Percentiles rank a stretch among this genome's conserved stretches.
phyloP scores from a whole-genome alignment of 2,888 invertebrate genomes.

The Diogma glabrata region DNA sequence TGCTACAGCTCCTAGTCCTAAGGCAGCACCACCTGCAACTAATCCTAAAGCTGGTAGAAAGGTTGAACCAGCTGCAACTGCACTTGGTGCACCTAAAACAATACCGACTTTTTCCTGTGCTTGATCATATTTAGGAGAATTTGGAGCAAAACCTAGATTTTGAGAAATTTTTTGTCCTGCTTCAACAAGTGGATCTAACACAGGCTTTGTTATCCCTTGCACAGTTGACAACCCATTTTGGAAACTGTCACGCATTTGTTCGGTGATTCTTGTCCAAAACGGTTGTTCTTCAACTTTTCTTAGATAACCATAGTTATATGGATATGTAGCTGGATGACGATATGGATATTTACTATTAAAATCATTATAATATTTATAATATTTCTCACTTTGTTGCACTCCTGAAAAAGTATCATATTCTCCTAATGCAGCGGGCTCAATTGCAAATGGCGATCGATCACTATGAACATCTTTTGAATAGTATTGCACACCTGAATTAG shows the following conservation, averaged over 20 bases:
- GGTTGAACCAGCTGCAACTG: constrained; percentile 45
- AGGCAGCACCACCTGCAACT: constrained; percentile 71
- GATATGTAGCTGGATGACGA: constrained; percentile 41
- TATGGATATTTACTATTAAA: constrained; percentile 40
- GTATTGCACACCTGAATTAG: constrained; percentile 21
- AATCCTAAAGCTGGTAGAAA: constrained; percentile 64
- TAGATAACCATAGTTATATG: constrained; percentile 49
- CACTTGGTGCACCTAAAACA: constrained; percentile 40
- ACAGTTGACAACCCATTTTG: constrained; percentile 58
- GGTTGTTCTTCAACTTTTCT: constrained; percentile 48
- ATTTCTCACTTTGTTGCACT: constrained; percentile 24
- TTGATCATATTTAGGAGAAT: constrained; percentile 32
- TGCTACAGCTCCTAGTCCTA: constrained; percentile 70
- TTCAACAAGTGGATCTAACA: constrained; percentile 62
- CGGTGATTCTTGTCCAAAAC: constrained; percentile 60
- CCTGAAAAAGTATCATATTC: constrained; percentile 4
- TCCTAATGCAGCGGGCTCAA: neutral
- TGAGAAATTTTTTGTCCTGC: constrained; percentile 69
- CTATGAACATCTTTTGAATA: constrained; percentile 27
- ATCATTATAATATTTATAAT: constrained; percentile 31
- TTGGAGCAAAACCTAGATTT: constrained; percentile 52
- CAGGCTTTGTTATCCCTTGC: constrained; percentile 38
- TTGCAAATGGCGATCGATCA: constrained; percentile 18
- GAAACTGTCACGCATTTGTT: constrained; percentile 59
- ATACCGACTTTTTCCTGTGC: constrained; percentile 55